These are phyloP conservation scores for Pterocles gutturalis DNA, from an alignment of 2,113 vertebrate genomes.

Conservation along the genomic window DNA sequence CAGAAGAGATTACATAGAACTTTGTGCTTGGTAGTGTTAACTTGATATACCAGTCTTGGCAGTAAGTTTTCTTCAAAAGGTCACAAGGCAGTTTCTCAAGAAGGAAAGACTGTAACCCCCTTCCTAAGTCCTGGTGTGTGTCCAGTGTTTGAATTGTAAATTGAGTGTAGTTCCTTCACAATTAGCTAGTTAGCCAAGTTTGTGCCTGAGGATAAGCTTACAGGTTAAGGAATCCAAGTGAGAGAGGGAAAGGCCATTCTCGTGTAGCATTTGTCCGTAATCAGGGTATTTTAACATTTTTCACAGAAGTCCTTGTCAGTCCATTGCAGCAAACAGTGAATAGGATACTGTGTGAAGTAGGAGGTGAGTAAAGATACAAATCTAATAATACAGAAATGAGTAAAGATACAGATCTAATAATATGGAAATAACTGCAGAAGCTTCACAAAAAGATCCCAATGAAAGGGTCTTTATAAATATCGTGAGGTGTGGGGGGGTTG, in stretches of 20 bases:
- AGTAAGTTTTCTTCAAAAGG: constrained; percentile 7
- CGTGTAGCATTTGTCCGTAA: not conserved
- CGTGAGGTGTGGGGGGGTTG: accelerated
- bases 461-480: not conserved
- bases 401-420: not conserved
- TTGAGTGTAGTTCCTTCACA: not conserved
- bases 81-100: not conserved
- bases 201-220: not conserved
- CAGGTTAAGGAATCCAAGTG: not conserved
- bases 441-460: not conserved
- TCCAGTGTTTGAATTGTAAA: not conserved
- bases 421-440: not conserved
- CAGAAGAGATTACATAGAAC: not conserved
- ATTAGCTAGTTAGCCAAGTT: not conserved
- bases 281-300: not conserved
- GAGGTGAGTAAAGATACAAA: not conserved
- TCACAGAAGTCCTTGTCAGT: not conserved
- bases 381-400: not conserved
- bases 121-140: not conserved
- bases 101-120: not conserved
- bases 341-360: not conserved
- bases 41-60: constrained; percentile 4
- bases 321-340: not conserved
- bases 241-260: not conserved
- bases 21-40: constrained; percentile 17